These are phyloP conservation scores for Torymus auratus DNA, from an alignment of 2,888 invertebrate genomes.

Conservation along the genomic window DNA sequence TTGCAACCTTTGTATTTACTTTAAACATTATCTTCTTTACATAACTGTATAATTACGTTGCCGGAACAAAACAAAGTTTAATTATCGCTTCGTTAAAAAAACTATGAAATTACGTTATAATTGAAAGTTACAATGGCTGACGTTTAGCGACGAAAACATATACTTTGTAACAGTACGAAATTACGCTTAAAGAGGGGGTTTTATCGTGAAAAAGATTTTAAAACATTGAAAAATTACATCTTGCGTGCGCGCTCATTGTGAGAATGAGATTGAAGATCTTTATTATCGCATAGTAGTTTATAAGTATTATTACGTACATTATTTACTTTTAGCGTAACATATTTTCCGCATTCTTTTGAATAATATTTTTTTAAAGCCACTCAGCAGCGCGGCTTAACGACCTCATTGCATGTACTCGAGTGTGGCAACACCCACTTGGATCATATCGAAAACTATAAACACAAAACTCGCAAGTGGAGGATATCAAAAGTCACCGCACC, in stretches of 20 bases:
- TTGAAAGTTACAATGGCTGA: constrained; percentile 22
- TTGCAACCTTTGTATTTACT: constrained; percentile 52
- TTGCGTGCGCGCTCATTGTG: too few relatives aligned
- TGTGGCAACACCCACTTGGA: constrained; percentile 35
- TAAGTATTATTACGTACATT: too few relatives aligned
- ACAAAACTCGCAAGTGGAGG: constrained; percentile 28
- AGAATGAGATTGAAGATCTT: too few relatives aligned
- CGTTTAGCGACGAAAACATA: background rate
- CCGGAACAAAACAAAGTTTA: constrained; percentile 41
- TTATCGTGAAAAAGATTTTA: background rate
- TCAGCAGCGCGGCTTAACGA: background rate
- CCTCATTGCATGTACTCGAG: background rate
- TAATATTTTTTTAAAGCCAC: too few relatives aligned
- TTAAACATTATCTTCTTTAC: constrained; percentile 49
- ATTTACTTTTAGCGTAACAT: too few relatives aligned
- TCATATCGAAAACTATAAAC: constrained; percentile 34
- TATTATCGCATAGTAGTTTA: too few relatives aligned
- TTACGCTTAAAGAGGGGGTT: background rate
- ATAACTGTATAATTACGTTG: constrained; percentile 44
- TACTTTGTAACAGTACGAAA: background rate
- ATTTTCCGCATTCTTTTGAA: too few relatives aligned
- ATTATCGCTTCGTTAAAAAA: constrained; percentile 45
- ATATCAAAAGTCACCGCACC: constrained; percentile 12
- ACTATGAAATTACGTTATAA: constrained; percentile 46
- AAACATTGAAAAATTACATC: background rate